Evolutionary conservation across 2,797 vertebrate species (phyloP).

Genomic region (Taenioides sp.): DNA sequence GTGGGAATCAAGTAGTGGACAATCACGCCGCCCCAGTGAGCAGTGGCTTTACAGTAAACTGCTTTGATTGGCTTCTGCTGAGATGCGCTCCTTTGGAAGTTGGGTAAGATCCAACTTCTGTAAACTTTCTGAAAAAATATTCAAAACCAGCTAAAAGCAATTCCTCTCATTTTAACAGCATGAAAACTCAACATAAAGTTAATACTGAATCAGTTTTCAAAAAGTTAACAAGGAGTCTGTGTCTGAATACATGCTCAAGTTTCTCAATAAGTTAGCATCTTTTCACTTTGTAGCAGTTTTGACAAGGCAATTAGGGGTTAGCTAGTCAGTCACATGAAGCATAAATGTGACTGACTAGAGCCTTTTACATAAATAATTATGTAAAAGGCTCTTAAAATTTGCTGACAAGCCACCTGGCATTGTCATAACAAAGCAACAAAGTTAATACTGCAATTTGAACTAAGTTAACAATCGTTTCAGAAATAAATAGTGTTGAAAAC

Average conservation of each 20-base stretch:
- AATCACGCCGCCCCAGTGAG: conserved; percentile 33
- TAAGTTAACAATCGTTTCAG: too few species aligned
- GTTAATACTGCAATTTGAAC: too few species aligned
- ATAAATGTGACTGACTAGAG: too few species aligned
- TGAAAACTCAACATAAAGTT: neutral
- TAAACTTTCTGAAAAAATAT: neutral
- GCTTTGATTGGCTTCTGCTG: conserved; percentile 28
- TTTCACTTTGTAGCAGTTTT: neutral
- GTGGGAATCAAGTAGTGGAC: conserved; percentile 57
- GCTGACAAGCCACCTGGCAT: neutral
- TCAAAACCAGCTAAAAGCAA: neutral
- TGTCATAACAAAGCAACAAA: neutral
- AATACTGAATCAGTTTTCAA: neutral
- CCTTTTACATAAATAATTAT: neutral
- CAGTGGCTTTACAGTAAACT: conserved; percentile 12
- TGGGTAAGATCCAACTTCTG: neutral
- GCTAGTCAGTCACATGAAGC: neutral
- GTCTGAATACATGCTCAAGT: neutral
- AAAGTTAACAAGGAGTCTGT: neutral
- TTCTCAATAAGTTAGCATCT: neutral
- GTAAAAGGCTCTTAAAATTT: neutral
- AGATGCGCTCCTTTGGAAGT: conserved; percentile 14
- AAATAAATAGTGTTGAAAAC: too few species aligned
- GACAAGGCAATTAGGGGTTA: neutral
- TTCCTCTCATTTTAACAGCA: neutral